phyloP scores from a whole-genome alignment of 2,888 invertebrate species.

The Habrosyne pyritoides region DNA sequence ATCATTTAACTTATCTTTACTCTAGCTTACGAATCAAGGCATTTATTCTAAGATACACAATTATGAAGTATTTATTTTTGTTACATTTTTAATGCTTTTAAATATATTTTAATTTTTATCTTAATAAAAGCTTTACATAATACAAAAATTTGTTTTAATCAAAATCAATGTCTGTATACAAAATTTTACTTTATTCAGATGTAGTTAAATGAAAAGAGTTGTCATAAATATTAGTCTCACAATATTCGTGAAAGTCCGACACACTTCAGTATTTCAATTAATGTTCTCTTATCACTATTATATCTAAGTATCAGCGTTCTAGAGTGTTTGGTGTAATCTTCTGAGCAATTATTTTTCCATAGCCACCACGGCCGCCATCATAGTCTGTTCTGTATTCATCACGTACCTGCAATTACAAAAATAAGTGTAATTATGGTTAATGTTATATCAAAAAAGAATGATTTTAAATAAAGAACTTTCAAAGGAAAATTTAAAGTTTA shows the following conservation, averaged over 20 bases:
- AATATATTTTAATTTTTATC: slow-evolving; percentile 18
- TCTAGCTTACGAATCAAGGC: slow-evolving; percentile 3
- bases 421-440: not conserved
- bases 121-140: slow-evolving; percentile 6
- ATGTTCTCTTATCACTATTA: slow-evolving; percentile 27
- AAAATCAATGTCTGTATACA: slow-evolving; percentile 11
- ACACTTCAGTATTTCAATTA: slow-evolving; percentile 27
- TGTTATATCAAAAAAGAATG: no score
- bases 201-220: slow-evolving; percentile 39
- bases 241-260: slow-evolving; percentile 33
- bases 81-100: slow-evolving; percentile 29
- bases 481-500: not conserved
- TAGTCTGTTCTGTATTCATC: slow-evolving; percentile 99
- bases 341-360: slow-evolving; percentile 96
- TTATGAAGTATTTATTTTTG: slow-evolving; percentile 12
- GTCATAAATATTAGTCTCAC: slow-evolving; percentile 48
- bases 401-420: slow-evolving; percentile 87
- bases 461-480: no score
- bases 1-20: not conserved
- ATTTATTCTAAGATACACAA: slow-evolving; percentile 5
- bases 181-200: slow-evolving; percentile 37
- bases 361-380: slow-evolving; percentile 98
- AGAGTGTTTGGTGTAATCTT: slow-evolving; percentile 87
- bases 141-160: slow-evolving; percentile 1
- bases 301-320: slow-evolving; percentile 65